Base-by-base conservation (phyloP, 1,140 invertebrate genomes). In the Bombyx mandarina region DNA sequence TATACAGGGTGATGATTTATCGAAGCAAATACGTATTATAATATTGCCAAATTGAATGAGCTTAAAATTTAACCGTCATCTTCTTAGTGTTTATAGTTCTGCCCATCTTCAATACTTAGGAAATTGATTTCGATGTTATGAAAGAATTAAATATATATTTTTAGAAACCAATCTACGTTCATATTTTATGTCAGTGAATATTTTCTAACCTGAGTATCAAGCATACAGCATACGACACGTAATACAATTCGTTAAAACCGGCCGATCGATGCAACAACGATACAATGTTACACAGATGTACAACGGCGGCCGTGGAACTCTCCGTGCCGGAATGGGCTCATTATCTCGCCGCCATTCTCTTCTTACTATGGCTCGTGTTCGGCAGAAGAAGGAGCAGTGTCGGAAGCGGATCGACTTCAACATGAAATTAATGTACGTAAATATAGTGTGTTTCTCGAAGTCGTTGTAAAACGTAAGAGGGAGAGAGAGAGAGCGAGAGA, bases 271-370 rank as follows among this genome's bases (percentile, higher is more conserved):
- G 52, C 52, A 18, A 45, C 43, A 54, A 35, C 18, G 44, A 18
- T 44, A 54, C 22, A 10, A 55, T 35, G 26, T 69, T 68, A 56
- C 68, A 59, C 74, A 86, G 82, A 77, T 86, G 82, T 53, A 84
- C 82, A 7, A 82, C 79, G 8, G 81, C 82, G 18, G 78, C 81
- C 45, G 81, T 84, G 75, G 83, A 86, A 47, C 64, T 84, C 53
- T 76, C 79, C n/a, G 55, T 84, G 45, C 83, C 83, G 10, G 81
- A 84, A 57, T 86, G 83, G 83, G 68, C 70, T 26, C 81, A 86
- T 67, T 86, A 81, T 66, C 57, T 78, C 57, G 72, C 75, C 22
- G 83, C 83, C 1, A 76, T 61, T 5, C 62, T 84, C 45, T 86
- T 86, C 62, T 67, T 84, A 50, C 64, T 83, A 6, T 83, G 83